Percentiles rank a stretch among this genome's conserved stretches.
Conservation (phyloP, 2,888 invertebrate genomes). For the Thecocarcelia acutangulata region DNA sequence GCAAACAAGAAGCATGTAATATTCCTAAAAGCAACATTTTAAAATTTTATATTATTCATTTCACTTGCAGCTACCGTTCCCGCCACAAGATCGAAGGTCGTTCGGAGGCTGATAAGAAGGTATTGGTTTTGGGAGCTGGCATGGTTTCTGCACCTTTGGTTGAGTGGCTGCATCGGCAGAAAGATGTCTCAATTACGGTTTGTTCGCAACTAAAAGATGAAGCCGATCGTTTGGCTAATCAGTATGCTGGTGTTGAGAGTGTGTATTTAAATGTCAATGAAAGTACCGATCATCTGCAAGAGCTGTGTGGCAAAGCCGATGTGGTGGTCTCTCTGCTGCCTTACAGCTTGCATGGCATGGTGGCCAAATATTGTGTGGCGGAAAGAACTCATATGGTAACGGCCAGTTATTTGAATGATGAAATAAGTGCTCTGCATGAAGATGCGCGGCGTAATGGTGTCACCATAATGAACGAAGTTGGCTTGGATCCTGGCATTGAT, state of each 20-base stretch:
- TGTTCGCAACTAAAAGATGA: slow-evolving; percentile 94
- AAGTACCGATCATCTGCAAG: slow-evolving; percentile 85
- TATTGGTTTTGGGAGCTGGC: slow-evolving; percentile 97
- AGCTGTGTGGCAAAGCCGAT: slow-evolving; percentile 88
- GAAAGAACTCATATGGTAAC: slow-evolving; percentile 96
- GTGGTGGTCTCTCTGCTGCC: slow-evolving; percentile 95
- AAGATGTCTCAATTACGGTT: slow-evolving; percentile 90
- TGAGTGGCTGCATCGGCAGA: slow-evolving; percentile 94
- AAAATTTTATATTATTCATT: neutral
- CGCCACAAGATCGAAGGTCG: slow-evolving; percentile 87
- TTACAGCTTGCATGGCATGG: slow-evolving; percentile 92
- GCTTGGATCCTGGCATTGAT: slow-evolving; percentile 99
- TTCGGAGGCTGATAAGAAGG: slow-evolving; percentile 85
- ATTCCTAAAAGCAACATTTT: neutral
- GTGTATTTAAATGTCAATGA: slow-evolving; percentile 92
- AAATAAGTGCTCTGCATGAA: slow-evolving; percentile 89
- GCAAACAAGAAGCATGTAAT: no score
- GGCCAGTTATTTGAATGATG: slow-evolving; percentile 95
- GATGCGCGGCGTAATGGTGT: slow-evolving; percentile 94
- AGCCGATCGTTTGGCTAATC: slow-evolving; percentile 90
- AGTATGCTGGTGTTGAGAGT: slow-evolving; percentile 89
- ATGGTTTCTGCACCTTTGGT: slow-evolving; percentile 96
- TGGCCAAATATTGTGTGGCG: slow-evolving; percentile 93
- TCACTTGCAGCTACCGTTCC: slow-evolving; percentile 83
- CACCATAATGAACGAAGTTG: slow-evolving; percentile 97